phyloP scores from a whole-genome alignment of 2,113 vertebrate species.

The Junco hyemalis region DNA sequence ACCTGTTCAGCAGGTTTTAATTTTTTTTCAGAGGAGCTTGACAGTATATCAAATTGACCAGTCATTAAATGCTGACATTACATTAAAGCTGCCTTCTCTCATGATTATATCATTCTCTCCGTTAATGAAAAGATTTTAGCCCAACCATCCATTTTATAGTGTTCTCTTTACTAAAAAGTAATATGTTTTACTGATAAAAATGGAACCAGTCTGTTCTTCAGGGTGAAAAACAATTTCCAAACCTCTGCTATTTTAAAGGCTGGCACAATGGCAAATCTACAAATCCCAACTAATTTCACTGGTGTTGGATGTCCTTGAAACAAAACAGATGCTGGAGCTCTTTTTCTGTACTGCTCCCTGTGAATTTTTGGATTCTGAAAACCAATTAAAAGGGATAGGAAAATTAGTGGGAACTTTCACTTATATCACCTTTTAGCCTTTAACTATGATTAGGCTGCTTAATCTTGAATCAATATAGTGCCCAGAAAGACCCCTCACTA shows the following conservation, averaged over 20 bases:
- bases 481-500: neutral
- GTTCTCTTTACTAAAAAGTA: slow-evolving; percentile 16
- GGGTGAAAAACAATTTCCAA: slow-evolving; percentile 13
- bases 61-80: neutral
- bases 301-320: neutral
- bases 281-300: neutral
- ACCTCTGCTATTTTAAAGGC: neutral
- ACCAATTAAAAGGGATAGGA: neutral
- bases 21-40: neutral
- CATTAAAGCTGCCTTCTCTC: neutral
- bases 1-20: slow-evolving; percentile 9
- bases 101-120: neutral
- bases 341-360: neutral
- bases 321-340: neutral
- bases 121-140: neutral
- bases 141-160: neutral
- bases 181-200: slow-evolving; percentile 7
- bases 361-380: neutral
- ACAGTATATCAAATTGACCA: neutral
- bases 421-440: neutral
- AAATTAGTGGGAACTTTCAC: neutral
- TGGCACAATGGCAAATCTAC: neutral
- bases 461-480: neutral
- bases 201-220: neutral
- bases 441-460: neutral